Evolutionary conservation across 1,140 invertebrate genomes (phyloP).

Genomic region (Trialeurodes vaporariorum): DNA sequence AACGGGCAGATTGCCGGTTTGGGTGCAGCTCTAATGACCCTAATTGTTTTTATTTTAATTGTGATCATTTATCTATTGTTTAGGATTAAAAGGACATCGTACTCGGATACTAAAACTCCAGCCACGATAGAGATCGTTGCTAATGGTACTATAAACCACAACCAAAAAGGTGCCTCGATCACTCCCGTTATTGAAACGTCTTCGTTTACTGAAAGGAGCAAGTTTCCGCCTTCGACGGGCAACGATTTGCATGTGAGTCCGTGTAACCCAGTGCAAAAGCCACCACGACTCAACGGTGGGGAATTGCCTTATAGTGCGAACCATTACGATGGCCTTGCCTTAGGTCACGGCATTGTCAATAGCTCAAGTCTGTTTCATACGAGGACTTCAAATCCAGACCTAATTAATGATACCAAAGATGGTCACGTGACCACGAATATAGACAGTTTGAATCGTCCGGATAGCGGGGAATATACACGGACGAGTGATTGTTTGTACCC

Average conservation of each 20-base stretch:
- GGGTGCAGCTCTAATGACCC: slow-evolving; percentile 62
- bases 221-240: slow-evolving; percentile 13
- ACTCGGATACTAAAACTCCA: slow-evolving; percentile 60
- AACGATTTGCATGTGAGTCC: too few species aligned
- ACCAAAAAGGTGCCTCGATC: slow-evolving; percentile 24
- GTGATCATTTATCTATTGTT: slow-evolving; percentile 59
- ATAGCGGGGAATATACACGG: slow-evolving; percentile 55
- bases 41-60: slow-evolving; percentile 63
- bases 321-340: slow-evolving; percentile 47
- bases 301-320: slow-evolving; percentile 49
- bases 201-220: slow-evolving; percentile 28
- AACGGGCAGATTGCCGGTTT: slow-evolving; percentile 75
- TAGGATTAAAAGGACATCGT: slow-evolving; percentile 51
- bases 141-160: background rate
- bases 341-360: too few species aligned
- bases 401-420: slow-evolving; percentile 66
- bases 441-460: slow-evolving; percentile 23
- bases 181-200: slow-evolving; percentile 34
- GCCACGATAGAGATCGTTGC: slow-evolving; percentile 47
- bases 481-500: slow-evolving; percentile 50
- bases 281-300: slow-evolving; percentile 48
- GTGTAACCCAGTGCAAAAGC: slow-evolving; percentile 57
- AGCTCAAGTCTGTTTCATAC: slow-evolving; percentile 30
- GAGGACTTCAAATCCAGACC: slow-evolving; percentile 63
- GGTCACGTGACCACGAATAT: slow-evolving; percentile 19